phyloP scores from a whole-genome alignment of 2,797 vertebrate genomes.

The Salarias fasciatus region DNA sequence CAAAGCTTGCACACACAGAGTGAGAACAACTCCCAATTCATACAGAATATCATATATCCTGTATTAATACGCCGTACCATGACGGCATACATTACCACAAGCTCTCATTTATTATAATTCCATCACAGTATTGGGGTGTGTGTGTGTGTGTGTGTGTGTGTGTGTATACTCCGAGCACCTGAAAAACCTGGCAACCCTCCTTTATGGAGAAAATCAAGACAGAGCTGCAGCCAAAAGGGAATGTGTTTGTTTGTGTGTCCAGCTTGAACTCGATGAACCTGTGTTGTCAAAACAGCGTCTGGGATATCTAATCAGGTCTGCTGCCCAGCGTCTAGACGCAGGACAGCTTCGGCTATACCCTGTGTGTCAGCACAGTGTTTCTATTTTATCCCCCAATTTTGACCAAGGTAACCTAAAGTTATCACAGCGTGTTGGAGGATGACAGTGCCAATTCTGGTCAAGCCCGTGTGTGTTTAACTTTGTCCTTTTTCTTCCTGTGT shows the following conservation, averaged over 20 bases:
- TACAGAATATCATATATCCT: too few species aligned
- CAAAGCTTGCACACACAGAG: too few species aligned
- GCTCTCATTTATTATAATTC: too few species aligned
- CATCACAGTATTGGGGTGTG: too few species aligned
- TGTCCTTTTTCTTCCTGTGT: constrained; percentile 66
- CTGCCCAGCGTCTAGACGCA: constrained; percentile 69
- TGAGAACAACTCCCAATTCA: too few species aligned
- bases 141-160: too few species aligned
- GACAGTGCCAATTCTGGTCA: constrained; percentile 79
- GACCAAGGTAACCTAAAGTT: constrained; percentile 76
- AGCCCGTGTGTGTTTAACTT: constrained; percentile 70
- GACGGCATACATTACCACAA: too few species aligned
- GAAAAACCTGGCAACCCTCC: too few species aligned
- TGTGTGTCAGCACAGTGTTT: constrained; percentile 65
- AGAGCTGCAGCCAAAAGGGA: not conserved
- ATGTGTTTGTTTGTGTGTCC: constrained; percentile 17
- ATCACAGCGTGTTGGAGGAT: constrained; percentile 69
- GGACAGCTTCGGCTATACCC: constrained; percentile 53
- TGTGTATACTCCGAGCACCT: too few species aligned
- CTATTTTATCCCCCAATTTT: constrained; percentile 66
- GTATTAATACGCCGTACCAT: too few species aligned
- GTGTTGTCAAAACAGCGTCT: constrained; percentile 32
- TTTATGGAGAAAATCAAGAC: not conserved
- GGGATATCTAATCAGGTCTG: constrained; percentile 61
- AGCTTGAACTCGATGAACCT: constrained; percentile 57